A percentile compares a stretch with the other conserved stretches of the same genome.
These are phyloP conservation scores for Thymelicus sylvestris DNA, from an alignment of 2,888 invertebrate genomes.

Conservation along the genomic window DNA sequence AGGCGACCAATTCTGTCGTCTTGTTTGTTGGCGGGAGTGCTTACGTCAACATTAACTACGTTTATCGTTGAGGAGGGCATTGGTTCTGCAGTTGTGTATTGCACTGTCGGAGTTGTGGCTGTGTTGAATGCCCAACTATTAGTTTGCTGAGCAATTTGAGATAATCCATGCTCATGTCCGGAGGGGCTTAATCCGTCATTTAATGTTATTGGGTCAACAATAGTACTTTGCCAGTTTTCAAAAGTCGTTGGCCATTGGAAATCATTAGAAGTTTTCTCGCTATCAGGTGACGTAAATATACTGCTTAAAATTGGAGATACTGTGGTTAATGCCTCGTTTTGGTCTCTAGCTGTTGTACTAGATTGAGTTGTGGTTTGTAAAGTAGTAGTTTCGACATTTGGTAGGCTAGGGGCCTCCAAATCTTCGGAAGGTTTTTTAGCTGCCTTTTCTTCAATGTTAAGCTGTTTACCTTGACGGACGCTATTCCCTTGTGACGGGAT, in stretches of 20 bases:
- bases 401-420: conserved; percentile 71
- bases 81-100: conserved; percentile 64
- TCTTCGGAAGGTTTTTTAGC: conserved; percentile 71
- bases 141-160: conserved; percentile 59
- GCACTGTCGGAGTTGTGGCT: conserved; percentile 58
- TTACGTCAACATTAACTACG: conserved; percentile 51
- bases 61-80: conserved; percentile 62
- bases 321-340: conserved; percentile 58
- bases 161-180: conserved; percentile 56
- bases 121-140: conserved; percentile 60
- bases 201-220: conserved; percentile 88
- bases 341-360: conserved; percentile 59
- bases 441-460: conserved; percentile 59
- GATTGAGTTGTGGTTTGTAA: conserved; percentile 61
- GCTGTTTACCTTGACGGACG: conserved; percentile 71
- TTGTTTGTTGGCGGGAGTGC: conserved; percentile 55
- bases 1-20: conserved; percentile 68
- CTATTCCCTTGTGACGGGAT: conserved; percentile 84
- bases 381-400: conserved; percentile 61
- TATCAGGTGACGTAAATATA: conserved; percentile 72
- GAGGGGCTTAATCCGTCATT: conserved; percentile 86
- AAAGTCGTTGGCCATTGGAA: conserved; percentile 77
- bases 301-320: conserved; percentile 58
- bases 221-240: conserved; percentile 87
- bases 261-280: conserved; percentile 75